These are phyloP conservation scores for Gnathochromis pfefferi DNA, from an alignment of 2,113 vertebrate genomes.

Conservation along the genomic window DNA sequence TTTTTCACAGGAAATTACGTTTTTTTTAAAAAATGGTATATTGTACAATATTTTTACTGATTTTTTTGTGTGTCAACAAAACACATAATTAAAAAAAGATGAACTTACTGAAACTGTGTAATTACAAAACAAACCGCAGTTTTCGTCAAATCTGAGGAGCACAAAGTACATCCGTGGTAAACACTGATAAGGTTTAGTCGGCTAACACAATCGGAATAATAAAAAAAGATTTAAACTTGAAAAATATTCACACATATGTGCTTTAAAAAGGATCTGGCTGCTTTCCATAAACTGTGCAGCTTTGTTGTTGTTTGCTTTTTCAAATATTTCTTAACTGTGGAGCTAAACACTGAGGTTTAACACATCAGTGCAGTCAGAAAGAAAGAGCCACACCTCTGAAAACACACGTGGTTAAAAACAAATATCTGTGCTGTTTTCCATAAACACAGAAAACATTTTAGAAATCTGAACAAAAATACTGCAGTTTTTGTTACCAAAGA, in stretches of 20 bases:
- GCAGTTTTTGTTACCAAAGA: background rate
- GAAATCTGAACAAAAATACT: background rate
- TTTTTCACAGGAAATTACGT: background rate
- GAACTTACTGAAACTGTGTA: background rate
- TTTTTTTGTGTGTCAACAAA: background rate
- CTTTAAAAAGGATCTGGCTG: background rate
- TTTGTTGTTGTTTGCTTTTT: background rate
- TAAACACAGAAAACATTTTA: background rate
- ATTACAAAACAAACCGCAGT: background rate
- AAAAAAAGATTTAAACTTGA: background rate
- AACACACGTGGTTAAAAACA: background rate
- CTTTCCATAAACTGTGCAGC: background rate
- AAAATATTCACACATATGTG: background rate
- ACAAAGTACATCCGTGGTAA: background rate
- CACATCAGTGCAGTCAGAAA: background rate
- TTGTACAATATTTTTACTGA: background rate
- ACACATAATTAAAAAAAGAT: background rate
- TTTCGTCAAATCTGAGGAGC: background rate
- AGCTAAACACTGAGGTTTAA: background rate
- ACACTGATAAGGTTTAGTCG: background rate
- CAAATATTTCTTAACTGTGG: background rate
- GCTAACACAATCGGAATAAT: background rate
- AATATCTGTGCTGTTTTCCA: background rate
- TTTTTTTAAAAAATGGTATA: accelerated
- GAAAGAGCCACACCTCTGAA: background rate